Percentiles rank a stretch among this genome's conserved stretches.
Evolutionary conservation across 2,113 vertebrate genomes (phyloP).

Genomic region (Cepphus grylle): DNA sequence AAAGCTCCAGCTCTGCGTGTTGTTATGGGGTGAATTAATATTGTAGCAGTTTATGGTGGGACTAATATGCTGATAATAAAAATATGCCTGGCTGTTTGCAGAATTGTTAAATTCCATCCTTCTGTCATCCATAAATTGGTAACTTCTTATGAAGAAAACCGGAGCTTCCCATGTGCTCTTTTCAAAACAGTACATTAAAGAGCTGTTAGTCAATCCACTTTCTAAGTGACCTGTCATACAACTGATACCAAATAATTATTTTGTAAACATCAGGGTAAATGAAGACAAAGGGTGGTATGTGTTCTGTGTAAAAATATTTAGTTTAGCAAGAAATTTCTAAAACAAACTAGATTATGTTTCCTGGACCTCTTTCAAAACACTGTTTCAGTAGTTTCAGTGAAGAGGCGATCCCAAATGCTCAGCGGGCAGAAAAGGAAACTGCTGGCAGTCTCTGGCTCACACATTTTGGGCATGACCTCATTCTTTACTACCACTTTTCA

Average conservation of each 20-base stretch:
- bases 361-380: background rate
- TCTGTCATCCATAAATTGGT: background rate
- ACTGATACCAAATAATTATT: background rate
- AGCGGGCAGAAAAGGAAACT: constrained; percentile 26
- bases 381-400: background rate
- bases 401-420: constrained; percentile 36
- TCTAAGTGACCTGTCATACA: background rate
- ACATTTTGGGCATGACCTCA: constrained; percentile 46
- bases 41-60: background rate
- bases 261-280: background rate
- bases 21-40: background rate
- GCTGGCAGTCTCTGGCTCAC: constrained; percentile 42
- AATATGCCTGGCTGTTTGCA: background rate
- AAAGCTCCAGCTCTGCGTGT: background rate
- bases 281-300: background rate
- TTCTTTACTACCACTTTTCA: constrained; percentile 41
- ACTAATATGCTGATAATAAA: background rate
- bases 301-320: background rate
- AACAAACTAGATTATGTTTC: background rate
- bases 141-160: background rate
- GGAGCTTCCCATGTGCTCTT: background rate
- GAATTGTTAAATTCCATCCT: background rate
- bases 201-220: background rate
- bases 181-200: background rate
- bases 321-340: background rate